phyloP scores from a whole-genome alignment of 2,888 invertebrate species.

The Chloromyia formosa region DNA sequence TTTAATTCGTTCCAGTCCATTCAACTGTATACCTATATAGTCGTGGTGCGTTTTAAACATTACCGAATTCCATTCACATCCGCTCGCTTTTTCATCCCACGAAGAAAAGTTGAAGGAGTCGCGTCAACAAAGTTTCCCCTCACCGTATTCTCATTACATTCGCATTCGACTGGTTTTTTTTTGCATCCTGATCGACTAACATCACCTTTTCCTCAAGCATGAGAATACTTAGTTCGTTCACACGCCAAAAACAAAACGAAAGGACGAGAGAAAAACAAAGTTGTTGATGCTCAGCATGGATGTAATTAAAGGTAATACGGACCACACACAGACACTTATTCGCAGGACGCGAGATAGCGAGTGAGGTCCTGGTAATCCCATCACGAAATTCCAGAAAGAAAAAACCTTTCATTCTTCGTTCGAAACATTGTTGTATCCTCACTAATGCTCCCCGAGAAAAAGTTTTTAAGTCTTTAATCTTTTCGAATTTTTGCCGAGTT shows the following conservation, averaged over 20 bases:
- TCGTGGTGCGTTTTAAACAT: no score
- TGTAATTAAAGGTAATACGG: no score
- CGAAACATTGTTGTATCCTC: conserved; percentile 43
- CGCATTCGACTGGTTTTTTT: conserved; percentile 15
- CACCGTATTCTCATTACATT: conserved; percentile 26
- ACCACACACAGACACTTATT: no score
- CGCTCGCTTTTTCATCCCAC: neutral
- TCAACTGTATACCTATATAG: no score
- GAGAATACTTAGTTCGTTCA: neutral
- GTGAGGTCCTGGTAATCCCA: conserved; percentile 44
- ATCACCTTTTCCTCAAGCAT: conserved; percentile 14
- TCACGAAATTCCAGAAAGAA: conserved; percentile 44
- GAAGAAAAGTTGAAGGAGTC: neutral
- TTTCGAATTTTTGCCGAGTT: conserved; percentile 20
- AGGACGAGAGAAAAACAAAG: neutral
- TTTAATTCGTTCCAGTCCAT: no score
- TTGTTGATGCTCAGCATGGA: neutral
- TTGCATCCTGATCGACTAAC: conserved; percentile 16
- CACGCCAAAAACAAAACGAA: neutral
- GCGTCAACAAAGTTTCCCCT: neutral
- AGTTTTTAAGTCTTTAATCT: conserved; percentile 50
- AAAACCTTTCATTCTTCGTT: conserved; percentile 33
- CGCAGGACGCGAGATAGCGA: neutral
- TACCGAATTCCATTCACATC: neutral
- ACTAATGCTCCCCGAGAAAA: conserved; percentile 44